Percentiles rank a stretch among this genome's conserved stretches.
Conservation (phyloP, 2,888 invertebrate genomes). For the Nezara viridula region DNA sequence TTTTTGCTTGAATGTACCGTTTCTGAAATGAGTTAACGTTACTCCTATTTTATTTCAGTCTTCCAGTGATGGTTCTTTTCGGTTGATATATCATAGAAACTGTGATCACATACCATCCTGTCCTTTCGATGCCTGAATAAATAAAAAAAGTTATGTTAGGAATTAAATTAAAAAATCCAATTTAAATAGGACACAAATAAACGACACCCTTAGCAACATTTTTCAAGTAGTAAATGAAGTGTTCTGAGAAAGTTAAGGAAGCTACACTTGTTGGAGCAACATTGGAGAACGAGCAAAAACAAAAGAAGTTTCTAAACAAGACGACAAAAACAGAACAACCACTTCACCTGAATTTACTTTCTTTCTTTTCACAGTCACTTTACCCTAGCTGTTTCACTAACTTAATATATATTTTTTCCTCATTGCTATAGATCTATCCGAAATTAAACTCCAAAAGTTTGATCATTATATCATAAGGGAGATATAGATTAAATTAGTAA, state of each 20-base stretch:
- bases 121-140: no score
- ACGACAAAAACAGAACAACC: constrained; percentile 25
- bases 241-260: not conserved
- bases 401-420: not conserved
- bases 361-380: not conserved
- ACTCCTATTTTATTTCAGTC: no score
- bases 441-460: no score
- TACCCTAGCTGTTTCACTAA: not conserved
- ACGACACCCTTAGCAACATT: not conserved
- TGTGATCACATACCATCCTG: no score
- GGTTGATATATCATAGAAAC: no score
- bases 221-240: not conserved
- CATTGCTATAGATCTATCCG: no score
- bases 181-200: not conserved
- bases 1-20: no score
- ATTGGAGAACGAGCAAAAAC: not conserved
- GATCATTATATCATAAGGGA: no score
- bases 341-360: not conserved
- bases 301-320: constrained; percentile 42
- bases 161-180: not conserved
- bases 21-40: no score
- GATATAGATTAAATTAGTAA: no score
- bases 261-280: not conserved
- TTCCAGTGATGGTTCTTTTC: no score
- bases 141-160: no score